phyloP scores from a whole-genome alignment of 2,113 vertebrate species.

The Eptatretus burgeri region DNA sequence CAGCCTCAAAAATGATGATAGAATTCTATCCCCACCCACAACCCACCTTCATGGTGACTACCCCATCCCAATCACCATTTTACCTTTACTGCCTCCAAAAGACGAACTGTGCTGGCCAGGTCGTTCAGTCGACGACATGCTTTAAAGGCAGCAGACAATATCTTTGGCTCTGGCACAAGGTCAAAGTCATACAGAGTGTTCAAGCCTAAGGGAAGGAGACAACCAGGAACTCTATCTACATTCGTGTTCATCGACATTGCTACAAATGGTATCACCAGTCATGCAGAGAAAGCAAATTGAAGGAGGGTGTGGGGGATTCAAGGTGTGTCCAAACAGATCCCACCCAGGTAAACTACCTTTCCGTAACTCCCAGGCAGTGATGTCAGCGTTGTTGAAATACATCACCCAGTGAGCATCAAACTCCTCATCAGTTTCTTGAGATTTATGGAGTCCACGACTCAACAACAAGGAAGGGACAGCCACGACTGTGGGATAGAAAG shows the following conservation, averaged over 20 bases:
- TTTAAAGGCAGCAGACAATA: conserved; percentile 59
- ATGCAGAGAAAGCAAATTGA: not conserved
- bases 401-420: conserved; percentile 93
- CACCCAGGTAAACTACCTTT: conserved; percentile 31
- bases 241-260: too few relatives aligned
- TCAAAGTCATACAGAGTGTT: conserved; percentile 79
- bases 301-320: too few relatives aligned
- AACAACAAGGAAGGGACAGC: too few relatives aligned
- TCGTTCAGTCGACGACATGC: conserved; percentile 78
- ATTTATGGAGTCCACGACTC: too few relatives aligned
- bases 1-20: too few relatives aligned
- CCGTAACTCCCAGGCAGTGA: conserved; percentile 72
- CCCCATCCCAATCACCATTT: too few relatives aligned
- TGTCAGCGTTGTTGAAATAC: conserved; percentile 78
- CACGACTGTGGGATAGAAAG: too few relatives aligned
- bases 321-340: too few relatives aligned
- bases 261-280: not conserved
- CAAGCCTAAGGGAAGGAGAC: conserved; percentile 17
- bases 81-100: conserved; percentile 81
- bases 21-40: too few relatives aligned
- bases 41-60: too few relatives aligned
- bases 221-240: conserved; percentile 2
- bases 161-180: conserved; percentile 85
- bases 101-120: conserved; percentile 61
- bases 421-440: conserved; percentile 68